A percentile compares a stretch with the other conserved stretches of the same genome.
phyloP scores from a whole-genome alignment of 2,888 invertebrate genomes.

The Pseudeuparius sepicola region DNA sequence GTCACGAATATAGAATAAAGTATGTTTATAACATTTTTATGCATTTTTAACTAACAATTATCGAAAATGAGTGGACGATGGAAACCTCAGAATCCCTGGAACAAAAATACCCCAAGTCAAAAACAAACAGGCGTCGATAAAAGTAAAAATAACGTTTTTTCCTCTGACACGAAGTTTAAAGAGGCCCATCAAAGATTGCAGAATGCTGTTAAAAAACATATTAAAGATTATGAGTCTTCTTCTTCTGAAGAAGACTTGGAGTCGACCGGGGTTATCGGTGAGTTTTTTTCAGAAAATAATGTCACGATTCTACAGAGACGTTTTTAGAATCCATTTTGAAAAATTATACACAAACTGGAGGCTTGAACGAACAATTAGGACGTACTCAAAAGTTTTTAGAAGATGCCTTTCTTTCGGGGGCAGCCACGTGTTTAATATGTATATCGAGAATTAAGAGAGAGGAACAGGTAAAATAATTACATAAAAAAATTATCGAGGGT shows the following conservation, averaged over 20 bases:
- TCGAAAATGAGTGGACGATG: constrained; percentile 23
- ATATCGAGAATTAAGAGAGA: constrained; percentile 75
- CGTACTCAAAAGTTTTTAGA: constrained; percentile 65
- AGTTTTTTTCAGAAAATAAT: too few species aligned
- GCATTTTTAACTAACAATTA: neutral
- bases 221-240: constrained; percentile 43
- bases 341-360: constrained; percentile 39
- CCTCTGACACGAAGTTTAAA: constrained; percentile 36
- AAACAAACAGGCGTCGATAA: constrained; percentile 16
- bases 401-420: constrained; percentile 68
- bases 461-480: constrained; percentile 52
- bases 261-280: constrained; percentile 42
- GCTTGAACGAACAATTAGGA: constrained; percentile 39
- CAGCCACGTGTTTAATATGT: constrained; percentile 81
- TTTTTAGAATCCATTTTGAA: constrained; percentile 41
- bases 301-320: constrained; percentile 6
- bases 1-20: too few species aligned
- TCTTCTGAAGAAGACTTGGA: constrained; percentile 46
- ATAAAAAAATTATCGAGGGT: too few species aligned
- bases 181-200: constrained; percentile 42
- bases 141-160: constrained; percentile 15
- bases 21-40: too few species aligned
- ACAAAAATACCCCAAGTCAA: constrained; percentile 23
- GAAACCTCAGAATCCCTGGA: constrained; percentile 28
- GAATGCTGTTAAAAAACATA: constrained; percentile 42